Evolutionary conservation across 2,113 vertebrate species (phyloP).

Genomic region (Megaceryle torquata): DNA sequence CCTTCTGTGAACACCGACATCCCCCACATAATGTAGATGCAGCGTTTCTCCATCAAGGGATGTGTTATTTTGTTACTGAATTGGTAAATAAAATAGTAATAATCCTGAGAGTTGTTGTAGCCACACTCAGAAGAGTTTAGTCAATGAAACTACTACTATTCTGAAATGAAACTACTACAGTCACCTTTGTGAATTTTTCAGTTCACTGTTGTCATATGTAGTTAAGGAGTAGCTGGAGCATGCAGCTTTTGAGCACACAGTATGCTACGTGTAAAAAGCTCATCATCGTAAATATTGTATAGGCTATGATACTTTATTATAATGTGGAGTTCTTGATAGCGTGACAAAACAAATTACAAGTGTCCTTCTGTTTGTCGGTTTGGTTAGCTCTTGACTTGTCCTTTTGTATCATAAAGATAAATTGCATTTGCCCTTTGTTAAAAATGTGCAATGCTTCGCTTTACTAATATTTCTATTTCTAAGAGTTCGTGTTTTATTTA

Average conservation of each 20-base stretch:
- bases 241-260: background rate
- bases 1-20: background rate
- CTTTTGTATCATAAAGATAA: slow-evolving; percentile 22
- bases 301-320: background rate
- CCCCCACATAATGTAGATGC: too few species aligned
- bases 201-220: background rate
- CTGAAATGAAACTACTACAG: background rate
- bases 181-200: slow-evolving; percentile 19
- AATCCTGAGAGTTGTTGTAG: background rate
- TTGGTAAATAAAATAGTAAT: background rate
- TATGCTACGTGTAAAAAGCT: background rate
- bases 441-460: background rate
- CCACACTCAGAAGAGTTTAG: background rate
- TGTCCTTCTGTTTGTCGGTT: background rate
- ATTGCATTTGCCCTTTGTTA: slow-evolving; percentile 12
- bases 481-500: slow-evolving; percentile 12
- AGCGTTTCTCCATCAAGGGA: background rate
- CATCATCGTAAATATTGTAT: background rate
- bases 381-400: slow-evolving; percentile 7
- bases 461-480: slow-evolving; percentile 22
- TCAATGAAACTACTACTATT: background rate
- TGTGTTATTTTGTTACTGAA: background rate
- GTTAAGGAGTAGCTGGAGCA: background rate
- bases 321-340: background rate
- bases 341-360: background rate